Conservation (phyloP, 2,797 vertebrate genomes). For the Ibycter americanus region DNA sequence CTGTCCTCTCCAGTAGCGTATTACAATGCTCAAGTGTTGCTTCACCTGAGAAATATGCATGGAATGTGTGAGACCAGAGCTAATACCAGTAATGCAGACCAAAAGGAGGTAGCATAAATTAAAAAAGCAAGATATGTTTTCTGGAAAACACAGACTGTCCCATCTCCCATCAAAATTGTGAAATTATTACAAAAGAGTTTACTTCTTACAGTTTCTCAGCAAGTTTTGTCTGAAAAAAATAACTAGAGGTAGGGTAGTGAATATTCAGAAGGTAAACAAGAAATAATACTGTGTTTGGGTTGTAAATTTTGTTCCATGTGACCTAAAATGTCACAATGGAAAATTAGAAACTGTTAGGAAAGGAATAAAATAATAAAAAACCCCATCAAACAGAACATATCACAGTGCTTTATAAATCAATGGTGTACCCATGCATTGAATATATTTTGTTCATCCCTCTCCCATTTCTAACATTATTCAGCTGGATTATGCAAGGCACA, state of each 20-base stretch:
- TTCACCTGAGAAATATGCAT: conserved; percentile 20
- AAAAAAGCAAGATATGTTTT: not conserved
- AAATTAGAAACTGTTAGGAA: not conserved
- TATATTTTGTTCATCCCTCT: not conserved
- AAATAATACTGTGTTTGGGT: not conserved
- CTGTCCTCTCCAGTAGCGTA: not conserved
- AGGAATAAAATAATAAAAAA: not conserved
- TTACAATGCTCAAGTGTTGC: not conserved
- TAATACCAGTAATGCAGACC: not conserved
- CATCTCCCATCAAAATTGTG: not conserved
- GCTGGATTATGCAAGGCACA: not conserved
- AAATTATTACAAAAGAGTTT: not conserved
- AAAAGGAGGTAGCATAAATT: not conserved
- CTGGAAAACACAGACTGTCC: not conserved
- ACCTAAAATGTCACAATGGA: not conserved
- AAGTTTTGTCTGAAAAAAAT: not conserved
- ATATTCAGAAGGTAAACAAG: not conserved
- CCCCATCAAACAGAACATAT: not conserved
- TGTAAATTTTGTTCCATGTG: not conserved
- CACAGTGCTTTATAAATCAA: not conserved
- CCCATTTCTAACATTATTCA: not conserved
- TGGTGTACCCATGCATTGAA: not conserved
- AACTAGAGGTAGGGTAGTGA: not conserved
- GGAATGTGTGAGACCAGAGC: not conserved
- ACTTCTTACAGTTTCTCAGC: not conserved